Base-by-base conservation (phyloP, 2,113 vertebrate genomes). In the Misgurnus anguillicaudatus region DNA sequence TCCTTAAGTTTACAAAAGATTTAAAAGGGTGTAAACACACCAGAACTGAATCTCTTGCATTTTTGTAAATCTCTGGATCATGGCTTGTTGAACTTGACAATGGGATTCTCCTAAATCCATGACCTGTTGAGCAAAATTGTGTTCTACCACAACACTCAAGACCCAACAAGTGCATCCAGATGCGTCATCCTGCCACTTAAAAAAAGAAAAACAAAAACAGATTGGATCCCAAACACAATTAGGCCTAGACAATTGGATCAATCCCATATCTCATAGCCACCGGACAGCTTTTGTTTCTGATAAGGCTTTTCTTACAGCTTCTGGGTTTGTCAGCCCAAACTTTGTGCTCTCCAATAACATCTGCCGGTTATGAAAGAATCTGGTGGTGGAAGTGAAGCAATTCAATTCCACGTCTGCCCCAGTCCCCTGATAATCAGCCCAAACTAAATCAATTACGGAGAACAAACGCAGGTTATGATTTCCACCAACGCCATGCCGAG, bases 391-490 rank as follows among this genome's bases (percentile, higher is more conserved):
- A 84, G 71, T 38, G 9, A 16, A 51, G 53, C 86, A 80, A 83
- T 87, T 85, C 88, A 88, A 83, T 89, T 85, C 85, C 80, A 73
- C 84, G 78, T 79, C 84, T 48, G 21, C 80, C 58, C 80, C 79
- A 88, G 89, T 89, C 87, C 88, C 71, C 17, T 75, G 86, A 86
- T 85, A 87, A 78, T 88, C 87, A 83, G 87, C 80, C 87, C 87
- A 53, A 82, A 84, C 88, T 82, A 87, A 89, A 90, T 90, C 88
- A 89, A 92, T 92, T 88, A 91, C 86, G 88, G 36, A 81, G 87
- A 87, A 73, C 63, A 79, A 86, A 82, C 80, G 80, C 79, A 86
- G 79, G 81, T 39, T 55, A 70, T 68, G 74, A 80, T 65, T 65
- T 38, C 55, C 78, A 79, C 41, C 57, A 79, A 81, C 81, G 11